Base-by-base conservation (phyloP, 2,113 vertebrate genomes). In the Scolopax mira region DNA sequence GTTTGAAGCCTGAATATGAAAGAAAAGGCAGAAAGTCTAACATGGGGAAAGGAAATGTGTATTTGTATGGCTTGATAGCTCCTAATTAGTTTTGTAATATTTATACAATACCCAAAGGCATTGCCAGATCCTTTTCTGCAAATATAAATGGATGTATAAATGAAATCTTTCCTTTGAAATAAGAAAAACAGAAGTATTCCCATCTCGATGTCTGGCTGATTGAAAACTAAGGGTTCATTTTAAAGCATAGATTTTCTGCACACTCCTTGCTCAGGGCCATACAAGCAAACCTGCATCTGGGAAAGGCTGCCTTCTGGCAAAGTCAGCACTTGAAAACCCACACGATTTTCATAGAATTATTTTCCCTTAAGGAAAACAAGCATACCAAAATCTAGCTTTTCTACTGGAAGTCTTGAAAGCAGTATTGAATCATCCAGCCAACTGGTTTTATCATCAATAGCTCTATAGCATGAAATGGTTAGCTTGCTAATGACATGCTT, bases 71-170 rank as follows among this genome's bases (percentile, higher is more conserved):
- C 64, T 93, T 90, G 42, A 79, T 37, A 62, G 37, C 41, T 90
- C 46, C 61, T 84, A 89, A 89, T 87, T 86, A 58, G 49, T 89
- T 85, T 72, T 58, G 14, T 61, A 87, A 51, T 89, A 79, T 72
- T 88, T 93, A 88, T 39, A 51, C 17, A 82, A 64, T 72, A 48
- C 61, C 61, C 65, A 65, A 90, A 75, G 66, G 33, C 55, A 92
- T 1, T 84, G n/a, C 61, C 49, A 94, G 51, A 58, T 86, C 23
- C 14, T 18, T 46, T 88, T 83, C 74, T 69, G 55, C 57, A 95
- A 79, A 80, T 71, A 86, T 62, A 92, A 92, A 81, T 18, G 64
- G 37, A 79, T 41, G 44, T 41, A 49, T 72, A 91, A 85, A 85
- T 22, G 11, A 85, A 70, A 62, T 51, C 13, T 91, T 74, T 52